Conservation (phyloP, 2,113 vertebrate species). For the Esox niger region DNA sequence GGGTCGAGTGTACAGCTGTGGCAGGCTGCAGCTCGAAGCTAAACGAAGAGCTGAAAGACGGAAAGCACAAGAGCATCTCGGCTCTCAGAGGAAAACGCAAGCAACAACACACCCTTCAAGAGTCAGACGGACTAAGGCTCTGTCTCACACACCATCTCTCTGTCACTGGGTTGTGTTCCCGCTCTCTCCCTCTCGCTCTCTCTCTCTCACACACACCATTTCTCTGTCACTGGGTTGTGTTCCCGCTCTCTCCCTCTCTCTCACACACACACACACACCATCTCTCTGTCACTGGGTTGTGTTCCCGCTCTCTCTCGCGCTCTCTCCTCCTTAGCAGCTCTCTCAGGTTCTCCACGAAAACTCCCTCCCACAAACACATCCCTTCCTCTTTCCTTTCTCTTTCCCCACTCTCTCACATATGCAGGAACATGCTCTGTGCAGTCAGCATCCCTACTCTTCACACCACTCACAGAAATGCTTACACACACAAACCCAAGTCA, state of each 20-base stretch:
- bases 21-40: conserved; percentile 23
- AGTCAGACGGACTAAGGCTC: neutral
- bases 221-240: conserved; percentile 8
- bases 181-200: conserved; percentile 15
- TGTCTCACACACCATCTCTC: conserved; percentile 24
- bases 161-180: conserved; percentile 8
- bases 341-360: neutral
- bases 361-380: too few relatives aligned
- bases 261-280: conserved; percentile 25
- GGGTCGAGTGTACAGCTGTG: conserved; percentile 16
- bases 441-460: neutral
- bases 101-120: conserved; percentile 8
- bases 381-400: conserved; percentile 8
- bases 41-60: conserved; percentile 13
- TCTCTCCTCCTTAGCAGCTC: conserved; percentile 7
- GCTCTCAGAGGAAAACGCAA: conserved; percentile 6
- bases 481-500: conserved; percentile 8
- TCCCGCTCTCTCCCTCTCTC: conserved; percentile 19
- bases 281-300: conserved; percentile 6
- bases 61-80: conserved; percentile 27
- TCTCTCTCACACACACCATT: conserved; percentile 19
- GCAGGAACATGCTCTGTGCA: neutral
- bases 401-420: neutral
- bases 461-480: neutral
- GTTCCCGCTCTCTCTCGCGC: conserved; percentile 13